Evolutionary conservation across 2,797 vertebrate genomes (phyloP).

Genomic region (Carapus acus): DNA sequence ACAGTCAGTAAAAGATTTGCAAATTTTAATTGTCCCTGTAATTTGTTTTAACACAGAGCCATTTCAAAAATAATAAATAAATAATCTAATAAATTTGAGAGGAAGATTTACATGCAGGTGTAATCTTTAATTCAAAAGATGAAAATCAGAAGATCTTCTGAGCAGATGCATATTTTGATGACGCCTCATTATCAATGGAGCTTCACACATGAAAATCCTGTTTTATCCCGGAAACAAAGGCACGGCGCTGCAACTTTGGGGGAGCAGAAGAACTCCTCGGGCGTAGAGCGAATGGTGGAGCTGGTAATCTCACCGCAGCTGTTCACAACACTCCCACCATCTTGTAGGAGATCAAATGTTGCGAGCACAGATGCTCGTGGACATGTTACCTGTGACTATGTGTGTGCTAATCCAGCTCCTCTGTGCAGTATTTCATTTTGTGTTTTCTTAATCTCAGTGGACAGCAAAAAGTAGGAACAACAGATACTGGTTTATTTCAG

Average conservation of each 20-base stretch:
- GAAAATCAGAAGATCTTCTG: slow-evolving; percentile 41
- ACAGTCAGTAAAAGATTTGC: no score
- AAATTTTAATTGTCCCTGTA: slow-evolving; percentile 32
- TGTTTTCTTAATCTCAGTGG: slow-evolving; percentile 8
- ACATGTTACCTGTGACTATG: slow-evolving; percentile 4
- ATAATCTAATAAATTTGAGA: slow-evolving; percentile 37
- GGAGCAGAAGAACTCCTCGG: no score
- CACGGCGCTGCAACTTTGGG: no score
- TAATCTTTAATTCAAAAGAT: slow-evolving; percentile 41
- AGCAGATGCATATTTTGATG: slow-evolving; percentile 43
- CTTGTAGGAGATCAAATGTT: slow-evolving; percentile 21
- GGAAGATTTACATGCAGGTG: slow-evolving; percentile 6
- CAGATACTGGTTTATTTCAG: slow-evolving; percentile 16
- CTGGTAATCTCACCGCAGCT: slow-evolving; percentile 33
- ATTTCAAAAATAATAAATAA: slow-evolving; percentile 29
- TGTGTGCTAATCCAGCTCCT: slow-evolving; percentile 8
- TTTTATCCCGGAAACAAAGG: slow-evolving; percentile 20
- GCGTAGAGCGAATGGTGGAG: no score
- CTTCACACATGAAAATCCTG: slow-evolving; percentile 43
- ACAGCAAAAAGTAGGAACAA: no score
- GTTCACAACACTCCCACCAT: slow-evolving; percentile 25
- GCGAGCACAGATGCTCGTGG: slow-evolving; percentile 28
- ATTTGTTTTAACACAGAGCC: slow-evolving; percentile 26
- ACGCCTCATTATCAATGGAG: slow-evolving; percentile 38
- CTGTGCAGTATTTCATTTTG: slow-evolving; percentile 19